Base-by-base conservation (phyloP, 2,113 vertebrate genomes). In the Neogale vison region DNA sequence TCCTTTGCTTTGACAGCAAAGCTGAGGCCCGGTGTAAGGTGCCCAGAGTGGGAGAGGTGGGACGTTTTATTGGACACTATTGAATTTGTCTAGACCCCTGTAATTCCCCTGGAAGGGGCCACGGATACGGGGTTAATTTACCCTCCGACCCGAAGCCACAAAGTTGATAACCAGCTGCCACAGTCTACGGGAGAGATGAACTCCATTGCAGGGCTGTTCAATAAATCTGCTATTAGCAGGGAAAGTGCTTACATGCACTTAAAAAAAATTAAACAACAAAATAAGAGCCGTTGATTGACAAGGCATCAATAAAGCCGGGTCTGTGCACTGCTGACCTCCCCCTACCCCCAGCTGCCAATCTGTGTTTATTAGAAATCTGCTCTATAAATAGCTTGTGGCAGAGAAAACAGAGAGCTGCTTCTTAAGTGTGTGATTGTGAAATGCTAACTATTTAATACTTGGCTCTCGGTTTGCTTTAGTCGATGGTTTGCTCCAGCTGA, bases 151-250 rank as follows among this genome's bases (percentile, higher is more conserved):
- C 92, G 97, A 98, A 98, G 98, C 98, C 92, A 98, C 98, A 98
- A 98, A 99, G 99, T 99, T 99, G 99, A 99, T 99, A 99, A 99
- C 98, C 82, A 47, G 98, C 98, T 86, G 96, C 99, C 98, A 98
- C 95, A 85, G 97, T 98, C 98, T 98, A 98, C 98, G 98, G 98
- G 98, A 97, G 98, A 97, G 98, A 97, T 88, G 97, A 98, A 98
- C 97, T 98, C 98, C 98, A 98, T 98, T 90, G 97, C 92, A 95
- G 98, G 98, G 98, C 98, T 97, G 88, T 97, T 98, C 99, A 99
- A 99, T 99, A 99, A 98, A 98, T 98, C 98, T 91, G 83, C 99
- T 98, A 98, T 99, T 99, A 99, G 97, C 96, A 97, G 97, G 96
- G 98, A 99, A 99, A 99, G 98, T 99, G 99, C 99, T 99, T 99